Percentiles rank a stretch among this genome's conserved stretches.
Conservation (phyloP, 2,888 invertebrate species). For the Meliscaeva auricollis region DNA sequence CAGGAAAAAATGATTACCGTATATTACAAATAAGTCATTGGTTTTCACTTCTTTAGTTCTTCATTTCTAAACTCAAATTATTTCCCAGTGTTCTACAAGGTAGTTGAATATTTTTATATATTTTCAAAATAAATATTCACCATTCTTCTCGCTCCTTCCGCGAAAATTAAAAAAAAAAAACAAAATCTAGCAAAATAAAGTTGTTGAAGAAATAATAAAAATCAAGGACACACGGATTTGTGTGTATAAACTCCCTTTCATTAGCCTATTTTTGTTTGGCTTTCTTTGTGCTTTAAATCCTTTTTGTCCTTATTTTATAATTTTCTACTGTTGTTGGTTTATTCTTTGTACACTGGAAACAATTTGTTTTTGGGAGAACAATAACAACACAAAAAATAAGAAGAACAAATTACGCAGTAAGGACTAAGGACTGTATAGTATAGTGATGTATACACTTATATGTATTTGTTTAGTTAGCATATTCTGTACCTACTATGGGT, state of each 20-base stretch:
- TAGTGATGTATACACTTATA: not conserved
- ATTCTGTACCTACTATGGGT: too few species aligned
- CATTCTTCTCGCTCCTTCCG: not conserved
- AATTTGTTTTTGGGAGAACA: conserved; percentile 48
- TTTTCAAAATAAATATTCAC: conserved; percentile 55
- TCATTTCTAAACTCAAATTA: conserved; percentile 12
- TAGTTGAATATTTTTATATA: conserved; percentile 32
- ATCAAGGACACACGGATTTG: conserved; percentile 61
- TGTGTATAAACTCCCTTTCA: conserved; percentile 35
- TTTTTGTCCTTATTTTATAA: conserved; percentile 67
- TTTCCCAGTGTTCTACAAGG: conserved; percentile 36
- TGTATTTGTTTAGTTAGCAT: too few species aligned
- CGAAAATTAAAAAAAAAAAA: not conserved
- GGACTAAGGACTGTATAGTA: not conserved
- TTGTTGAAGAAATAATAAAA: conserved; percentile 31
- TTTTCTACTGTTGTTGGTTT: conserved; percentile 60
- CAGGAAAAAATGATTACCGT: too few species aligned
- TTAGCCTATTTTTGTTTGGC: conserved; percentile 42
- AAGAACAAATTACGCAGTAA: conserved; percentile 7
- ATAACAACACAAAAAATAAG: conserved; percentile 29
- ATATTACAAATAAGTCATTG: too few species aligned
- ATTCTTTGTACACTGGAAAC: conserved; percentile 55
- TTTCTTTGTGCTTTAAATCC: conserved; percentile 19
- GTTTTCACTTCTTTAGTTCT: not conserved
- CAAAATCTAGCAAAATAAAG: conserved; percentile 40